Base-by-base conservation (phyloP, 2,888 invertebrate genomes). In the Siphlonurus alternatus region DNA sequence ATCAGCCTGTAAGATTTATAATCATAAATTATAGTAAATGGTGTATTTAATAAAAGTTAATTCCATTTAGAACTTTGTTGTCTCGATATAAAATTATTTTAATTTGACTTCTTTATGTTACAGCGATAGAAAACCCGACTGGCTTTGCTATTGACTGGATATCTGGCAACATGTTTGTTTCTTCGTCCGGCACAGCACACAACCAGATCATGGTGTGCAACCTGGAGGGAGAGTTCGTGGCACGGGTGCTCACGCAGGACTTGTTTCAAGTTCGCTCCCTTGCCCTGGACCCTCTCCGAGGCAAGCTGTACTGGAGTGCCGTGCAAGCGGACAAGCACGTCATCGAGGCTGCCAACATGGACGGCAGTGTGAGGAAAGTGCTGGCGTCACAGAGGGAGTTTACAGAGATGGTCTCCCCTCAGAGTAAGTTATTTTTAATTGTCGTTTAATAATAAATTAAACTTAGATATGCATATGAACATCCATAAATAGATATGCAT, bases 71-170 rank as follows among this genome's bases (percentile, higher is more conserved):
- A n/a, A n/a, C 15, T 38, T 38, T 38, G 15, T 38, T 38, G 59
- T 25, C 2, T 62, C 15, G 56, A 54, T 1, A 59, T 5, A 56
- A 20, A 25, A 61, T 62, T 59, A 19, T 64, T n/a, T 65, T 62
- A 63, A 54, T 56, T 20, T 5, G 62, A 20, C 23, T 24, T 53
- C 66, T 61, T 63, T 61, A 62, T 62, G 63, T 67, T 66, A 23
- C 66, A 76, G 77, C 80, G 59, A 75, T 82, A 66, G 78, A 79
- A 68, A 76, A 78, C 69, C 84, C 86, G 25, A 79, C 80, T 63
- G 91, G 88, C 1, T 82, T 93, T 72, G 89, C 89, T 53, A 80
- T 93, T 65, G 92, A 93, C 78, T 89, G 89, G 88, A 81, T 88
- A 65, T 87, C 89, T 19, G 79, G 83, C 60, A 81, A 88, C 71